Base-by-base conservation (phyloP, 2,888 invertebrate genomes). In the Mechanitis messenoides region DNA sequence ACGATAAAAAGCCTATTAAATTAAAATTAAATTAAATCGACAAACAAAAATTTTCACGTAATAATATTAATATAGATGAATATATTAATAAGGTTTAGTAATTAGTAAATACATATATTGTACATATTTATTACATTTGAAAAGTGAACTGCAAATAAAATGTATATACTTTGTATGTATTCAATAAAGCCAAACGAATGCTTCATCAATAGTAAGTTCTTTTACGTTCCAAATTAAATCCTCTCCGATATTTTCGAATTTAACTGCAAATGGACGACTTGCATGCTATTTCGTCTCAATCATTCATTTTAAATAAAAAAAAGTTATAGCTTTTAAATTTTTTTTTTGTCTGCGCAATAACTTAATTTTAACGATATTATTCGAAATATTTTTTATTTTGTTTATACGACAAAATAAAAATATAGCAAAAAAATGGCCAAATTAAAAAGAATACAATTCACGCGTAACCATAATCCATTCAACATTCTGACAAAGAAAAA, bases 191-290 rank as follows among this genome's bases (percentile, higher is more conserved):
- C 9, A 61, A 54, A 9, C 28, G 54, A 47, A 47, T 61, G 42
- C 54, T 57, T 55, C 20, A 61, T 35, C 47, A 33, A 47, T 42
- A 54, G 57, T 38, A 61, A 54, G 61, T 35, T 46, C 57, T 58
- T 59, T 54, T 58, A 11, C 58, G 56, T 56, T 3, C 56, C 56
- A 59, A 58, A 57, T 66, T 59, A 62, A 64, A 64, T 56, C 56
- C 62, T 62, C 56, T 56, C 59, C 60, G 54, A 64, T 64, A 62
- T 64, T 60, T 61, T 55, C 62, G 57, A 64, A 61, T 62, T 66
- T 59, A 60, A 65, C 60, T 62, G 62, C 60, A 62, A 66, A 61
- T 63, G 61, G 58, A 64, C 58, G 61, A 66, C 54, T 33, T 42
- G 56, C 61, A 62, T 62, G 62, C 61, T 60, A 60, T 64, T 64